A percentile compares a stretch with the other conserved stretches of the same genome.
These are phyloP conservation scores for Pampus argenteus DNA, from an alignment of 2,797 vertebrate species.

Conservation along the genomic window DNA sequence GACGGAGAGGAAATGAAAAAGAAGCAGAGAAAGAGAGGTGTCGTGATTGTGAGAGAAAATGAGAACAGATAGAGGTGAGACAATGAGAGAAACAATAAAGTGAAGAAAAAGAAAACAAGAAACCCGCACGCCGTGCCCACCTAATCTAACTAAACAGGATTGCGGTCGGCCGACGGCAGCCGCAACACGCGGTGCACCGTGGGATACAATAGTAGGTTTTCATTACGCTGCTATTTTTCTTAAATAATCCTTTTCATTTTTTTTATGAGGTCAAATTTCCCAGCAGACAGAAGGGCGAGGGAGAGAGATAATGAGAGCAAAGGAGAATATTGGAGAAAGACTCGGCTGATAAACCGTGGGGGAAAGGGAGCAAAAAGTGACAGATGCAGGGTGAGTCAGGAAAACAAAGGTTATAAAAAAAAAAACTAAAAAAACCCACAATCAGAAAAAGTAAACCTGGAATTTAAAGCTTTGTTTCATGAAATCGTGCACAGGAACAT, in stretches of 20 bases:
- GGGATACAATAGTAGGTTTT: constrained; percentile 83
- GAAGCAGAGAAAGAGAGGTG: constrained; percentile 58
- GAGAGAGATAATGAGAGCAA: constrained; percentile 28
- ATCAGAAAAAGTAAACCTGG: background rate
- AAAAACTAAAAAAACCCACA: background rate
- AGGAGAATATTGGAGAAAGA: constrained; percentile 16
- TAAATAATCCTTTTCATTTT: constrained; percentile 85
- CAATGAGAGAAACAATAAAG: constrained; percentile 68
- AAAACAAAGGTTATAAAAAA: background rate
- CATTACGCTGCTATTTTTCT: constrained; percentile 83
- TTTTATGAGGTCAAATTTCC: constrained; percentile 85
- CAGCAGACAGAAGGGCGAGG: constrained; percentile 31
- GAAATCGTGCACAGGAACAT: constrained; percentile 26
- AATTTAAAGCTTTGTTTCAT: constrained; percentile 27
- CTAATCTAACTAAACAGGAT: constrained; percentile 76
- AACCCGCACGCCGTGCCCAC: background rate
- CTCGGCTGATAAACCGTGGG: background rate
- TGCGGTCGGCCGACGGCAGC: constrained; percentile 51
- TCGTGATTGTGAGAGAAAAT: constrained; percentile 44
- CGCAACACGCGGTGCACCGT: constrained; percentile 64
- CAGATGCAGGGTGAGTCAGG: background rate
- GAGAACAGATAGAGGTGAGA: constrained; percentile 59
- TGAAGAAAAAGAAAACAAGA: constrained; percentile 24
- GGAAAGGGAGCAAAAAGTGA: background rate
- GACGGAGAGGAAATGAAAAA: constrained; percentile 75